Evolutionary conservation across 2,113 vertebrate species (phyloP).

Genomic region (Odocoileus virginianus): DNA sequence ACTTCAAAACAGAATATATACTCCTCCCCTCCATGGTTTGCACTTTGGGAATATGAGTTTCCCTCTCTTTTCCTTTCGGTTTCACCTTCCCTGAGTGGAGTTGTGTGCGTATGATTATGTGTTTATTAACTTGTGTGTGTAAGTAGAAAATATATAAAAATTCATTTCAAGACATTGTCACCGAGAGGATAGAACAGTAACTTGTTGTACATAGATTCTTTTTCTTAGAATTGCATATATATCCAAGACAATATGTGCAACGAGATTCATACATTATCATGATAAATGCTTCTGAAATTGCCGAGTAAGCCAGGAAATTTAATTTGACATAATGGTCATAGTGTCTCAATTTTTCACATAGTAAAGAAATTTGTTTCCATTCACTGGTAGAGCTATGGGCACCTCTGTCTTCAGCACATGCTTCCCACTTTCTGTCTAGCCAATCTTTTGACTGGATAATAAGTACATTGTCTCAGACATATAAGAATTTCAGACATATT

Average conservation of each 20-base stretch:
- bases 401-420: neutral
- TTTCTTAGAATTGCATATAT: neutral
- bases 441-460: neutral
- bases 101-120: neutral
- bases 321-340: neutral
- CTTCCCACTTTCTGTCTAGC: neutral
- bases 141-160: neutral
- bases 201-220: rapidly evolving
- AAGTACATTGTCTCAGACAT: neutral
- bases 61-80: neutral
- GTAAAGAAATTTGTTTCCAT: neutral
- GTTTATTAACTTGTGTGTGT: neutral
- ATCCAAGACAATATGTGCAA: neutral
- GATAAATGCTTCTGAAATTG: neutral
- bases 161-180: neutral
- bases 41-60: neutral
- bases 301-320: neutral
- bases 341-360: neutral
- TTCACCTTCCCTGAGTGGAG: neutral
- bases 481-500: neutral
- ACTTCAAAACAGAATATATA: neutral
- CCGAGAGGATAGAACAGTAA: neutral
- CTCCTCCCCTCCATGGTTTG: neutral
- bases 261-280: neutral
- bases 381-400: neutral